Percentiles rank a stretch among this genome's conserved stretches.
These are phyloP conservation scores for Alosa alosa DNA, from an alignment of 2,113 vertebrate species.

Conservation along the genomic window DNA sequence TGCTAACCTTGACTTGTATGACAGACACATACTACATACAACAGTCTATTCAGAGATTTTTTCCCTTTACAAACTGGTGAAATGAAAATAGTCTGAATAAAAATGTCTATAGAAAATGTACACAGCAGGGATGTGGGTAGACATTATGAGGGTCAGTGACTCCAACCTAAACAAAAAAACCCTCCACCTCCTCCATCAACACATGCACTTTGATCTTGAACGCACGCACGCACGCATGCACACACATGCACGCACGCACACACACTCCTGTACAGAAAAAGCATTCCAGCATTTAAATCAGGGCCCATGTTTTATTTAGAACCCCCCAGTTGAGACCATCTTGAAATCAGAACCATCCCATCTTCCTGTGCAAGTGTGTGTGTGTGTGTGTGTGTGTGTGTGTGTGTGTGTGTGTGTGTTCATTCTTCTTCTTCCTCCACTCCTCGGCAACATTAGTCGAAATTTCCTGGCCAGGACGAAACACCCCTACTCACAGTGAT, in stretches of 20 bases:
- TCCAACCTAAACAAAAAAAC: no score
- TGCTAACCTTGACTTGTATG: no score
- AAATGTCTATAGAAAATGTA: no score
- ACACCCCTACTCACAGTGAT: not conserved
- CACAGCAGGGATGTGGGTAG: no score
- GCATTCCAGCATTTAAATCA: constrained; percentile 12
- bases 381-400: not conserved
- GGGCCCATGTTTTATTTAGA: constrained; percentile 11
- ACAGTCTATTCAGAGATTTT: not conserved
- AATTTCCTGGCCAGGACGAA: not conserved
- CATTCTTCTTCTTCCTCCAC: not conserved
- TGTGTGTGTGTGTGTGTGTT: not conserved
- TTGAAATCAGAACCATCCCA: constrained; percentile 9
- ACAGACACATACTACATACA: not conserved
- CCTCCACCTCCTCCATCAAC: no score
- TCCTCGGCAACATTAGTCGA: not conserved
- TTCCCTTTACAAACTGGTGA: no score
- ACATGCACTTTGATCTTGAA: not conserved
- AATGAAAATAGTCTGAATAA: no score
- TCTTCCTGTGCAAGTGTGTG: not conserved
- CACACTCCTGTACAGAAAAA: not conserved
- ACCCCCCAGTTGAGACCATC: not conserved
- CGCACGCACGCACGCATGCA: not conserved
- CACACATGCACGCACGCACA: not conserved
- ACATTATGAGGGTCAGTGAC: no score